A percentile compares a stretch with the other conserved stretches of the same genome.
Evolutionary conservation across 1,140 invertebrate genomes (phyloP).

Genomic region (Cryptotermes secundus): DNA sequence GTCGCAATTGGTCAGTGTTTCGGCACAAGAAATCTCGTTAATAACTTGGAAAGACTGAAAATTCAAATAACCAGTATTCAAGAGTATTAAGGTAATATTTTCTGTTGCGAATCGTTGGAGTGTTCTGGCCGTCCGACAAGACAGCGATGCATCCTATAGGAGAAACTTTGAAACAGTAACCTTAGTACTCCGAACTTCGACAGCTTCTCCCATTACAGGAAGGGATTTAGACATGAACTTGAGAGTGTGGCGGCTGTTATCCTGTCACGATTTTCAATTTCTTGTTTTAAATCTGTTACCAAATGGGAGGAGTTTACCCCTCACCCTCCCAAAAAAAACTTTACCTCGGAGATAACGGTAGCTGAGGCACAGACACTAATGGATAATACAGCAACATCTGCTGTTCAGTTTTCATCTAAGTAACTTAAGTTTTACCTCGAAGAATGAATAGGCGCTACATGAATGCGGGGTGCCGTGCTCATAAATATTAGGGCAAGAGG

Average conservation of each 20-base stretch:
- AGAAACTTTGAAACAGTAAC: not conserved
- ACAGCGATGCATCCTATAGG: not conserved
- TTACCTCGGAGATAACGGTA: not conserved
- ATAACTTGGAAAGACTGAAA: too few relatives aligned
- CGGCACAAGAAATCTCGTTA: too few relatives aligned
- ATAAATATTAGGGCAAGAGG: not conserved
- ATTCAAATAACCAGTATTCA: too few relatives aligned
- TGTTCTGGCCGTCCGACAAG: too few relatives aligned
- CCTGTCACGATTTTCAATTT: conserved; percentile 4
- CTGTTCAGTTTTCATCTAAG: not conserved
- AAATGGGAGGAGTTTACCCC: not conserved
- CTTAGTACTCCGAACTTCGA: not conserved
- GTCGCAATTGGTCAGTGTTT: too few relatives aligned
- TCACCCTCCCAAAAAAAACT: not conserved
- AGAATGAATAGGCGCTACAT: not conserved
- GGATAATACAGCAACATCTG: not conserved
- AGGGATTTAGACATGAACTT: conserved; percentile 7
- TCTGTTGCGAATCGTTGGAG: too few relatives aligned
- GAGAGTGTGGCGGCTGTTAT: not conserved
- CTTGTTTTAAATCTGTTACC: conserved; percentile 3
- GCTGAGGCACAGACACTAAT: not conserved
- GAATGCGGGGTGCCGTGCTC: not conserved
- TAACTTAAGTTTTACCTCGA: not conserved
- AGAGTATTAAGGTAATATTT: too few relatives aligned
- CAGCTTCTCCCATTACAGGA: not conserved